A percentile compares a stretch with the other conserved stretches of the same genome.
These are phyloP conservation scores for Diorhabda carinulata DNA, from an alignment of 1,140 invertebrate genomes.

Conservation along the genomic window DNA sequence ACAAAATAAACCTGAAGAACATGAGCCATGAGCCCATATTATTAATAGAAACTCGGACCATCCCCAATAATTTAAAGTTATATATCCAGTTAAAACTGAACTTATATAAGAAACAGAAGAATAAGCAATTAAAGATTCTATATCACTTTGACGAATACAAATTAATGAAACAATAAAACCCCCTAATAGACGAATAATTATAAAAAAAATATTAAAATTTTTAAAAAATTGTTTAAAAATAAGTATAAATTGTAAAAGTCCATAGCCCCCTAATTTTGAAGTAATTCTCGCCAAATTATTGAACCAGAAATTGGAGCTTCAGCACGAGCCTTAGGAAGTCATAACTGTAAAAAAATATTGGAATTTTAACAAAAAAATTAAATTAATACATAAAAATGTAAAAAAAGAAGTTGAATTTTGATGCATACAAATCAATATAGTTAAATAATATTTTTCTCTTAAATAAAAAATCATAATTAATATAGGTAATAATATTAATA, in stretches of 20 bases:
- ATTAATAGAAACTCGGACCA: too few species aligned
- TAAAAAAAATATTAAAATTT: constrained; percentile 49
- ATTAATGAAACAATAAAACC: constrained; percentile 47
- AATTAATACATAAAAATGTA: constrained; percentile 53
- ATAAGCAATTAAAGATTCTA: too few species aligned
- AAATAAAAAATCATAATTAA: constrained; percentile 54
- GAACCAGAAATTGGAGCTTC: constrained; percentile 66
- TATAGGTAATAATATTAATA: constrained; percentile 57
- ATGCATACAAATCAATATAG: constrained; percentile 51
- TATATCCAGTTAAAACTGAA: too few species aligned
- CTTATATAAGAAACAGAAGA: too few species aligned
- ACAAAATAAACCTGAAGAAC: too few species aligned
- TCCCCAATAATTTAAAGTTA: too few species aligned
- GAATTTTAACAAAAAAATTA: constrained; percentile 67
- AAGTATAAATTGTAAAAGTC: constrained; percentile 54
- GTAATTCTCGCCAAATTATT: constrained; percentile 66
- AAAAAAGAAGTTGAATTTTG: constrained; percentile 49
- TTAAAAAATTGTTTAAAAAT: constrained; percentile 48
- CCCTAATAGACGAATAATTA: constrained; percentile 55
- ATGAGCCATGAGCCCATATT: too few species aligned
- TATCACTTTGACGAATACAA: too few species aligned
- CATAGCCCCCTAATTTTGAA: constrained; percentile 65
- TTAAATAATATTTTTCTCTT: constrained; percentile 45
- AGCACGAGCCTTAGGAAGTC: constrained; percentile 69
- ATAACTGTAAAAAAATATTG: constrained; percentile 66